These are phyloP conservation scores for Itoplectis maculator DNA, from an alignment of 2,888 invertebrate genomes.

Conservation along the genomic window DNA sequence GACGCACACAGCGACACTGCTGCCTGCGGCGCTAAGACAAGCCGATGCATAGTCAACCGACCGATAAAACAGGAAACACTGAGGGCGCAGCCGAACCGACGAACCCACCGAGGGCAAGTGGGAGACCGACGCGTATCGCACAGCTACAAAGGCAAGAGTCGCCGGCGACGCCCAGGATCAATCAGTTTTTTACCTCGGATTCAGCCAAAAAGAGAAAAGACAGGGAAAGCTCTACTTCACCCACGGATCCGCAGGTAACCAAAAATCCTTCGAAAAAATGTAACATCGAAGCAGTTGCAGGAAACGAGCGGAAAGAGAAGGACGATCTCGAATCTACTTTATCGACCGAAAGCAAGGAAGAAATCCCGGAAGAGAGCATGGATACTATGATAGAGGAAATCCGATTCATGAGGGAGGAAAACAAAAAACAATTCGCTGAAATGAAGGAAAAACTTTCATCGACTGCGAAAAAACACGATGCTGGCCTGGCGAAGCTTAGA, in stretches of 20 bases:
- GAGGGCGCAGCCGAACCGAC: not conserved
- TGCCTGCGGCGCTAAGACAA: not conserved
- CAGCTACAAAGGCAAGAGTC: not conserved
- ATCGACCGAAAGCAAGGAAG: not conserved
- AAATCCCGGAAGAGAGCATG: not conserved
- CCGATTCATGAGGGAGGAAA: not conserved
- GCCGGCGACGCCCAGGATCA: not conserved
- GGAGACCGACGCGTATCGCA: not conserved
- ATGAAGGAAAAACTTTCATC: not conserved
- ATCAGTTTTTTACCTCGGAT: not conserved
- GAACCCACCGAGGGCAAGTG: not conserved
- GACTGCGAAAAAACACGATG: not conserved
- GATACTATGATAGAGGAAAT: not conserved
- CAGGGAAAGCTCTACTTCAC: not conserved
- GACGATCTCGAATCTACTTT: not conserved
- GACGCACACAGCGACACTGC: not conserved
- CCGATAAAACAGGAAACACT: not conserved
- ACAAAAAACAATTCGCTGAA: not conserved
- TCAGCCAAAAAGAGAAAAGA: not conserved
- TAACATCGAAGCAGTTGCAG: not conserved
- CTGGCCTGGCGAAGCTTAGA: not conserved
- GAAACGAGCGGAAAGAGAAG: not conserved
- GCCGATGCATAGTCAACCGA: not conserved
- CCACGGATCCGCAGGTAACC: not conserved
- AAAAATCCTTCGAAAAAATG: constrained; percentile 4